Evolutionary conservation across 2,797 vertebrate genomes (phyloP).

Genomic region (Liparis tanakae): DNA sequence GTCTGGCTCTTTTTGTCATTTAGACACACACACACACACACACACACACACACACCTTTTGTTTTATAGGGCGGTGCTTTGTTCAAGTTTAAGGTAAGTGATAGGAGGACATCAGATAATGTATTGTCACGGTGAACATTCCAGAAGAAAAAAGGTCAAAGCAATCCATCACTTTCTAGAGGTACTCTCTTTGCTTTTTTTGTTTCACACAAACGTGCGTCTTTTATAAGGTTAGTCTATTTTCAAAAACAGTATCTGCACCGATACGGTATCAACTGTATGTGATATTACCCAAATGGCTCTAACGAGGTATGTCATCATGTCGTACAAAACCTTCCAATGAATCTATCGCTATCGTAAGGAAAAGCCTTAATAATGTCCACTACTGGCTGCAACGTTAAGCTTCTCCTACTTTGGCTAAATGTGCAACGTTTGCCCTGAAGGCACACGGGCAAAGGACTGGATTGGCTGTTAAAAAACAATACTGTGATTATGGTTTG

Average conservation of each 20-base stretch:
- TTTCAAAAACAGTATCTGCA: neutral
- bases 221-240: neutral
- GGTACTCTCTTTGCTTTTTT: neutral
- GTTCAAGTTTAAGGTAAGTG: conserved; percentile 36
- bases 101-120: conserved; percentile 49
- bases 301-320: neutral
- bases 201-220: neutral
- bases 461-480: too few species aligned
- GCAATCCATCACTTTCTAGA: conserved; percentile 16
- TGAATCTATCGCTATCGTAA: neutral
- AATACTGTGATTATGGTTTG: neutral
- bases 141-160: conserved; percentile 29
- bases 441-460: neutral
- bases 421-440: neutral
- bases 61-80: conserved; percentile 12
- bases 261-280: neutral
- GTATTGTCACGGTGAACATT: conserved; percentile 21
- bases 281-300: neutral
- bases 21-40: neutral
- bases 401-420: neutral
- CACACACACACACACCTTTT: neutral
- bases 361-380: neutral
- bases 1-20: neutral
- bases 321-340: neutral
- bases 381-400: neutral